Evolutionary conservation across 2,888 invertebrate genomes (phyloP), one percentile per base, ranked within the genome.

Genomic region (Gordius sp.): DNA sequence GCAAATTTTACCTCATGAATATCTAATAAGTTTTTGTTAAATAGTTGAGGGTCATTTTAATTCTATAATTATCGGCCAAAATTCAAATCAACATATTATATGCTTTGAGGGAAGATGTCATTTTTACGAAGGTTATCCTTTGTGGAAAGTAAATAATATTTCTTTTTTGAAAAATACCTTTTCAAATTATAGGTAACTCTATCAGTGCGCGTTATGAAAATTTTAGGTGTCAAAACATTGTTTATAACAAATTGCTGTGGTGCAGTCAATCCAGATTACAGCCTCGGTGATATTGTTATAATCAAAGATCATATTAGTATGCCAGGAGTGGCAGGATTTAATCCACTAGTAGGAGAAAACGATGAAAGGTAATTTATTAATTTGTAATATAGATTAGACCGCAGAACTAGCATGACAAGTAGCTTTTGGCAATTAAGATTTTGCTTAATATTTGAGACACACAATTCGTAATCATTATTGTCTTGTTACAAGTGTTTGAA

Each of bases 71-170:
- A 83, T 91, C 65, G 91, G 91, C 1, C 74, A 74, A 56, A 71
- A 89, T 28, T 74, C 76, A 13, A 79, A 78, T 8, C 76, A 82
- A 1, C 77, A 79, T 0, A 80, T 86, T 1, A 80, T 91, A 64
- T 82, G 84, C 64, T 89, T 91, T 87, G 83, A 89, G 70, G 91
- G 91, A n/a, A 75, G 89, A 57, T 84, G 87, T 70, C 91, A 91
- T 68, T 80, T 81, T 65, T 91, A 89, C 67, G 91, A 91, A 69
- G 91, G 91, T 55, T 86, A 87, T 68, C 81, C 85, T 0, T 72
- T 85, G 39, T 82, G 82, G 78, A 83, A 83, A 75, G 79, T 79
- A 67, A 20, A n/a, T n/a, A n/a, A n/a, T n/a, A n/a, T n/a, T n/a
- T n/a, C n/a, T n/a, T n/a, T n/a, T n/a, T n/a, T n/a, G n/a, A n/a